A percentile compares a stretch with the other conserved stretches of the same genome.
These are phyloP conservation scores for Hyphantria cunea DNA, from an alignment of 1,140 invertebrate genomes.

Conservation along the genomic window DNA sequence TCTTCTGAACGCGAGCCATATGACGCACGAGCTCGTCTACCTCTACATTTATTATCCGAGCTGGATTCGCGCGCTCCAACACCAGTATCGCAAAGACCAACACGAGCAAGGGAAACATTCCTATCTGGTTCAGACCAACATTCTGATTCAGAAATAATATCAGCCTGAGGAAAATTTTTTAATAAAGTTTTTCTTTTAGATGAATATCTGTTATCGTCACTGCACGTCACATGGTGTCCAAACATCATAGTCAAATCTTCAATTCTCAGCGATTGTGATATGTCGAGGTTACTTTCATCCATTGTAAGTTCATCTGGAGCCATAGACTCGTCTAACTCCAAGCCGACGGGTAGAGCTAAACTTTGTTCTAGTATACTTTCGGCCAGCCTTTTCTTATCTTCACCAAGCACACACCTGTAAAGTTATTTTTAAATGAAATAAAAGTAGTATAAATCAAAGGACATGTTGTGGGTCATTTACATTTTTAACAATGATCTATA, in stretches of 20 bases:
- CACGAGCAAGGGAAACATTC: conserved; percentile 89
- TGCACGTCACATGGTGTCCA: conserved; percentile 70
- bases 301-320: conserved; percentile 70
- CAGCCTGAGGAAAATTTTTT: conserved; percentile 60
- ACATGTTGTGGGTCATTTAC: no score
- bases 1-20: conserved; percentile 70
- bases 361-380: conserved; percentile 79
- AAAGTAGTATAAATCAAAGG: no score
- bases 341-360: conserved; percentile 71
- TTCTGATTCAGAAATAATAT: conserved; percentile 88
- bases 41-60: conserved; percentile 53
- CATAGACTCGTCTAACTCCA: conserved; percentile 74
- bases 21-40: conserved; percentile 59
- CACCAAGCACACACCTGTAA: conserved; percentile 73
- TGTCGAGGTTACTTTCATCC: conserved; percentile 72
- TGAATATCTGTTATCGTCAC: conserved; percentile 53
- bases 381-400: conserved; percentile 77
- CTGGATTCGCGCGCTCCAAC: conserved; percentile 49
- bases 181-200: conserved; percentile 41
- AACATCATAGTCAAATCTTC: conserved; percentile 78
- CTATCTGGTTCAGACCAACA: conserved; percentile 93
- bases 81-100: conserved; percentile 84
- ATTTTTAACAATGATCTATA: no score
- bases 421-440: background rate
- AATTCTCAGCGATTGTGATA: conserved; percentile 72